A percentile compares a stretch with the other conserved stretches of the same genome.
These are phyloP conservation scores for Ariopsis seemanni DNA, from an alignment of 2,113 vertebrate species.

Conservation along the genomic window DNA sequence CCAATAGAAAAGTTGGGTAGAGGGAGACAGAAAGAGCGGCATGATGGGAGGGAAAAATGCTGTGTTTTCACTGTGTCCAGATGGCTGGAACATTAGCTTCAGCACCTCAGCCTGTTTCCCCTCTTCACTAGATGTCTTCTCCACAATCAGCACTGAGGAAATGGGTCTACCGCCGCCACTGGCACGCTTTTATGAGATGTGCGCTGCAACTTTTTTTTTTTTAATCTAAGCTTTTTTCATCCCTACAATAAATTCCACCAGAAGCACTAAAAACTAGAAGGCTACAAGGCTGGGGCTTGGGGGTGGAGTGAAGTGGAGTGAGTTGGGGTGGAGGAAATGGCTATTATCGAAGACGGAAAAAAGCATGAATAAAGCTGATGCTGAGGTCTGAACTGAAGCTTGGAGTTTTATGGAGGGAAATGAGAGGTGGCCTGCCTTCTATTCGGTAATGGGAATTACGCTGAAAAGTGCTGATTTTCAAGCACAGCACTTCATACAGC, in stretches of 20 bases:
- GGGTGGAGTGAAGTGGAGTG: background rate
- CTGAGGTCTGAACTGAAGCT: slow-evolving; percentile 28
- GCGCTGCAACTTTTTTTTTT: slow-evolving; percentile 45
- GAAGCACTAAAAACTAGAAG: slow-evolving; percentile 28
- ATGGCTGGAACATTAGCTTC: slow-evolving; percentile 61
- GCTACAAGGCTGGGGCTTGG: background rate
- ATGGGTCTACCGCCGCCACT: slow-evolving; percentile 60
- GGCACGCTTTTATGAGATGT: slow-evolving; percentile 70
- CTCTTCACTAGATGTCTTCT: slow-evolving; percentile 64
- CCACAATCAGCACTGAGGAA: slow-evolving; percentile 62
- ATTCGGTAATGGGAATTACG: slow-evolving; percentile 44
- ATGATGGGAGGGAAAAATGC: slow-evolving; percentile 36
- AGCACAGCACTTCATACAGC: slow-evolving; percentile 23
- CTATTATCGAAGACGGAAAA: slow-evolving; percentile 50
- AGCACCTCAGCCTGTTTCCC: slow-evolving; percentile 62
- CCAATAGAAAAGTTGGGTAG: slow-evolving; percentile 41
- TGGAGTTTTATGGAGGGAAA: slow-evolving; percentile 48
- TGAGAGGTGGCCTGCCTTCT: slow-evolving; percentile 42
- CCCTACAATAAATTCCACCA: slow-evolving; percentile 34
- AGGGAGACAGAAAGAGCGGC: slow-evolving; percentile 29
- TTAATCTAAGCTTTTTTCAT: slow-evolving; percentile 61
- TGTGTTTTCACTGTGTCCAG: slow-evolving; percentile 65
- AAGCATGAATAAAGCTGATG: slow-evolving; percentile 61
- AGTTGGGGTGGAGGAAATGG: background rate
- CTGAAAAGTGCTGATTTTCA: slow-evolving; percentile 53